Conservation (phyloP, 2,797 vertebrate genomes). For the Bradypodion ventrale region DNA sequence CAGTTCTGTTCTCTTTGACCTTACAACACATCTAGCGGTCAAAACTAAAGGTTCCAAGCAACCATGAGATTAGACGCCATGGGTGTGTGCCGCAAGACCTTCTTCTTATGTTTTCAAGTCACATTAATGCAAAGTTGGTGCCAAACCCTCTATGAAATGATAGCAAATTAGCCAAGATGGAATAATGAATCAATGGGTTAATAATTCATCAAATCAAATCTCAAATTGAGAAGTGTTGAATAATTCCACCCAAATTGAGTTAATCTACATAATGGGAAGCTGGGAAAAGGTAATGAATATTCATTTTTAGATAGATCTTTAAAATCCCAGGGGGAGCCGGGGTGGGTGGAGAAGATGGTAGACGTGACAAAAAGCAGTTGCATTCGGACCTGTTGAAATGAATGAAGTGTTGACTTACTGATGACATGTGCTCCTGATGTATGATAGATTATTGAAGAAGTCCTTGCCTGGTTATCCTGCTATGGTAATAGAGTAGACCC, state of each 20-base stretch:
- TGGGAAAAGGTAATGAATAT: not conserved
- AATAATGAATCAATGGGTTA: constrained; percentile 33
- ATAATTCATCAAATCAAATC: constrained; percentile 31
- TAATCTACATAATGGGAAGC: constrained; percentile 20
- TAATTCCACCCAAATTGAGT: constrained; percentile 11
- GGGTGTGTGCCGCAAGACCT: not conserved
- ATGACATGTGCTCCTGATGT: too few relatives aligned
- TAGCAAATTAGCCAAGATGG: constrained; percentile 5
- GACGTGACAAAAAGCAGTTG: not conserved
- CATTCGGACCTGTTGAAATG: not conserved
- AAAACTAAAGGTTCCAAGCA: not conserved
- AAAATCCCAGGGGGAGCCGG: not conserved
- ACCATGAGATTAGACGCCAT: too few relatives aligned
- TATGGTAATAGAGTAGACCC: too few relatives aligned
- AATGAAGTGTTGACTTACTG: not conserved
- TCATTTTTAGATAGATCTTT: not conserved
- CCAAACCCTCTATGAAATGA: not conserved
- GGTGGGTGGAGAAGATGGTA: too few relatives aligned
- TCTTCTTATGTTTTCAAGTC: not conserved
- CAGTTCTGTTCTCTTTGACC: not conserved
- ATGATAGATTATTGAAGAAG: not conserved
- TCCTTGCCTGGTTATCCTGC: too few relatives aligned
- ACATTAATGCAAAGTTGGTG: not conserved
- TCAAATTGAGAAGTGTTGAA: constrained; percentile 12
- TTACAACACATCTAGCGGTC: not conserved